These are phyloP conservation scores for Xiphophorus hellerii DNA, from an alignment of 2,113 vertebrate genomes.

Conservation along the genomic window DNA sequence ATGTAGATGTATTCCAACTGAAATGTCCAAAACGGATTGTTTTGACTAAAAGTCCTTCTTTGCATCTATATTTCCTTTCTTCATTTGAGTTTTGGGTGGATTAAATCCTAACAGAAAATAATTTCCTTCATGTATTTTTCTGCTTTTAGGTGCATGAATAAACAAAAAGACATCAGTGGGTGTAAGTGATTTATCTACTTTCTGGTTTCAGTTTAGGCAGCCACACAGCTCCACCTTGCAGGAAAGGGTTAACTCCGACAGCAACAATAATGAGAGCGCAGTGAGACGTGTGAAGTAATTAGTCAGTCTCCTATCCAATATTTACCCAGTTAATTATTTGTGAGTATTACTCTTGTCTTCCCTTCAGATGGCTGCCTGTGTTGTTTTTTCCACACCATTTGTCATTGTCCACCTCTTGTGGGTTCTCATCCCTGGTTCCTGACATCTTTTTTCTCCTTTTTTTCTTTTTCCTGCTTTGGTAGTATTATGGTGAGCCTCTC, in stretches of 20 bases:
- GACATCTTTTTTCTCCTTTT: constrained; percentile 14
- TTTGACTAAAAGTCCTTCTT: neutral
- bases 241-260: constrained; percentile 75
- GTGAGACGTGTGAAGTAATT: constrained; percentile 83
- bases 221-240: constrained; percentile 44
- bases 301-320: constrained; percentile 82
- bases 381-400: constrained; percentile 82
- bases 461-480: constrained; percentile 34
- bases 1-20: neutral
- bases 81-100: neutral
- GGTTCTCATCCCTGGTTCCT: constrained; percentile 65
- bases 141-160: constrained; percentile 23
- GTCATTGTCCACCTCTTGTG: constrained; percentile 79
- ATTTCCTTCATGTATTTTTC: constrained; percentile 9
- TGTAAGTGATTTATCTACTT: constrained; percentile 34
- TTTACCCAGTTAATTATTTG: constrained; percentile 87
- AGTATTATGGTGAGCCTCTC: constrained; percentile 74
- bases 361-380: constrained; percentile 79
- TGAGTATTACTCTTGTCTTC: constrained; percentile 83
- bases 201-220: constrained; percentile 33
- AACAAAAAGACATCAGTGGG: constrained; percentile 33
- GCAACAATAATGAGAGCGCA: constrained; percentile 81
- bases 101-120: constrained; percentile 6
- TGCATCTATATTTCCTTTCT: neutral
- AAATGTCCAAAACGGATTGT: neutral